phyloP scores from a whole-genome alignment of 2,113 vertebrate genomes.

The Grammomys surdaster region DNA sequence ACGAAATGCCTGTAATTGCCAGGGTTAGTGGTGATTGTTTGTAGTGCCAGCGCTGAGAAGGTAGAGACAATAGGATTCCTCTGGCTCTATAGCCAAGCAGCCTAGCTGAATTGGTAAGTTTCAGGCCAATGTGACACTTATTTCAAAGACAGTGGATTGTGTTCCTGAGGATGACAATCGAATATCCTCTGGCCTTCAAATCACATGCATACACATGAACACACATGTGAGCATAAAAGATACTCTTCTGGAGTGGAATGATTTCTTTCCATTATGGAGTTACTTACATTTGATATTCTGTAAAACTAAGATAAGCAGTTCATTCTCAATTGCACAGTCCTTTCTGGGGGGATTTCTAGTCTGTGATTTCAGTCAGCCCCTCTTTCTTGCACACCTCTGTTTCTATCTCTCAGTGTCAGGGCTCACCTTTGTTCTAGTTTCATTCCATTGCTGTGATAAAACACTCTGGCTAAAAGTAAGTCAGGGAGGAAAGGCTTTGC shows the following conservation, averaged over 20 bases:
- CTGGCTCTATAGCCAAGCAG: background rate
- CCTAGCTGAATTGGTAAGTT: background rate
- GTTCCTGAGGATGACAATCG: background rate
- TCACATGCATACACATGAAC: background rate
- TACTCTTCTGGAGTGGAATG: background rate
- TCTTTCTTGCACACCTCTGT: background rate
- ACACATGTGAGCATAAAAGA: background rate
- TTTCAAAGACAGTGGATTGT: background rate
- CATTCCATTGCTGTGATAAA: background rate
- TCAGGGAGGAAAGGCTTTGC: background rate
- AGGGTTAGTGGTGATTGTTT: background rate
- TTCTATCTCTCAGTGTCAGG: background rate
- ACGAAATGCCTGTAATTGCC: background rate
- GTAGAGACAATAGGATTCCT: background rate
- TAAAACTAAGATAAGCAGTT: background rate
- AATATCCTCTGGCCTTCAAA: background rate
- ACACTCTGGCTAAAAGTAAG: background rate
- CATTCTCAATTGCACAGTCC: background rate
- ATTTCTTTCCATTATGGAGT: background rate
- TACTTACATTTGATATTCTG: slow-evolving; percentile 24
- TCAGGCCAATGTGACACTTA: background rate
- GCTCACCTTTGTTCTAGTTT: background rate
- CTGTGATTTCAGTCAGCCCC: background rate
- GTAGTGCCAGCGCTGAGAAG: background rate
- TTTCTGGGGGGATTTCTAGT: background rate